These are phyloP conservation scores for Meloidogyne hapla DNA, from an alignment of 1,140 invertebrate genomes.

Conservation along the genomic window DNA sequence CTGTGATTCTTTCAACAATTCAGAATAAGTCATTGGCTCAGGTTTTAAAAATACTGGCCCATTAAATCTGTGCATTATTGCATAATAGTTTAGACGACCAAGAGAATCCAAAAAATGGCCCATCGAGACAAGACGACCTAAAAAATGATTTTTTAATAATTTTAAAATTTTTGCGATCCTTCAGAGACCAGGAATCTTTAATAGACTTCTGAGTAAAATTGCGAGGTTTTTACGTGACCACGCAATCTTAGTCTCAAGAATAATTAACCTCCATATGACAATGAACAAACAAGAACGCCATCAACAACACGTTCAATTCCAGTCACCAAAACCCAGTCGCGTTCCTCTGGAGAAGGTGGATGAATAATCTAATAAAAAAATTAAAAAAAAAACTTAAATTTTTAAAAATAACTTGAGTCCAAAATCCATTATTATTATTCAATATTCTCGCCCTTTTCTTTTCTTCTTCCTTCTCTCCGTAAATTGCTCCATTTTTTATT, in stretches of 20 bases:
- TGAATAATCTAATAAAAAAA: conserved; percentile 51
- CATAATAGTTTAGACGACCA: conserved; percentile 37
- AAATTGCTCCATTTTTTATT: conserved; percentile 15
- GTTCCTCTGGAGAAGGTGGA: conserved; percentile 52
- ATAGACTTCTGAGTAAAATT: too few species aligned
- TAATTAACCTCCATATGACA: conserved; percentile 27
- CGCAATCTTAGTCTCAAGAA: too few species aligned
- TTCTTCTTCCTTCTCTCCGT: neutral
- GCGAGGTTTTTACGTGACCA: too few species aligned
- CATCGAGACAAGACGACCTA: conserved; percentile 60
- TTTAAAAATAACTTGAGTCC: neutral
- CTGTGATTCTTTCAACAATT: conserved; percentile 52
- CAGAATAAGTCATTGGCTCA: conserved; percentile 54
- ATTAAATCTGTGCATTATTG: conserved; percentile 61
- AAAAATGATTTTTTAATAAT: conserved; percentile 53
- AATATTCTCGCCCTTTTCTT: neutral
- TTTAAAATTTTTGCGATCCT: too few species aligned
- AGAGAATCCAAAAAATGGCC: conserved; percentile 43
- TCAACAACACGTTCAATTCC: conserved; percentile 17
- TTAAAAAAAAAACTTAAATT: neutral
- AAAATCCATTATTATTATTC: neutral
- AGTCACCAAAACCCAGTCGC: conserved; percentile 55
- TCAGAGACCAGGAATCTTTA: too few species aligned
- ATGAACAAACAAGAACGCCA: conserved; percentile 21
- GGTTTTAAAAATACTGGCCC: conserved; percentile 62